A percentile compares a stretch with the other conserved stretches of the same genome.
These are phyloP conservation scores for Artibeus jamaicensis DNA, from an alignment of 2,797 vertebrate genomes.

Conservation along the genomic window DNA sequence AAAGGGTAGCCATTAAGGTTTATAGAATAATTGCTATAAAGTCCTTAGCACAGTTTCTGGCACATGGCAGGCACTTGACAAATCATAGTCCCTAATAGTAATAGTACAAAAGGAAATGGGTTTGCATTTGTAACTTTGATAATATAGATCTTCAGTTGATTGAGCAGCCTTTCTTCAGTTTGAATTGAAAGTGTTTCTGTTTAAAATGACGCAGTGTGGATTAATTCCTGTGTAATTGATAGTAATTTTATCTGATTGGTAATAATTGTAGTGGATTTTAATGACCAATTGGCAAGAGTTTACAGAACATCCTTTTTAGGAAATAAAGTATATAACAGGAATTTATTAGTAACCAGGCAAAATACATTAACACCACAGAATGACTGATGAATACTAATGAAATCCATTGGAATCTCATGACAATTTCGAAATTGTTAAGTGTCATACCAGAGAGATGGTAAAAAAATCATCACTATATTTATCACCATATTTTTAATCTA, in stretches of 20 bases:
- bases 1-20: neutral
- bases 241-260: conserved; percentile 55
- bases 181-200: conserved; percentile 58
- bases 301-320: conserved; percentile 38
- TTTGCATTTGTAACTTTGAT: neutral
- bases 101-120: neutral
- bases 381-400: conserved; percentile 51
- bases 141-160: neutral
- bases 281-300: conserved; percentile 55
- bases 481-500: neutral
- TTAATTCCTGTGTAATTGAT: conserved; percentile 45
- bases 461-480: neutral
- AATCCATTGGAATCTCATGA: neutral
- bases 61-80: neutral
- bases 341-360: conserved; percentile 63
- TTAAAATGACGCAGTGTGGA: conserved; percentile 33
- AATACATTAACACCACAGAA: conserved; percentile 34
- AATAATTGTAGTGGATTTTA: conserved; percentile 64
- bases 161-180: neutral
- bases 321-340: conserved; percentile 58
- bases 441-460: neutral
- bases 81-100: neutral
- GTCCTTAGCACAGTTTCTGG: neutral
- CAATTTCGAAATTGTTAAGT: conserved; percentile 37
- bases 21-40: neutral